Evolutionary conservation across 2,113 vertebrate genomes (phyloP), one percentile per base, ranked within the genome.

Genomic region (Pterocles orientalis): DNA sequence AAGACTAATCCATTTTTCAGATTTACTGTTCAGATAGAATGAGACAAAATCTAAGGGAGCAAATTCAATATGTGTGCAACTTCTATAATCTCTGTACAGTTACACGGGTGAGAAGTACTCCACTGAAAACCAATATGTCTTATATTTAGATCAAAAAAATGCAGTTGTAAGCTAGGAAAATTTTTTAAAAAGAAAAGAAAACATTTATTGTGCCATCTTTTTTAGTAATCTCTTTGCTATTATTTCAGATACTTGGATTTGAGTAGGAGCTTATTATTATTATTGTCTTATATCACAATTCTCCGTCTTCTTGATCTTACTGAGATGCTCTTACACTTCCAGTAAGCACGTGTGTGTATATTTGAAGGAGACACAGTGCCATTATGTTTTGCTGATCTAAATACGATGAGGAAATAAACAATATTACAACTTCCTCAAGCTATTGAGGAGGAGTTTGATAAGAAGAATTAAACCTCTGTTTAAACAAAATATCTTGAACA

Each of bases 1-100:
- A 88, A 93, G 57, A 50, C 18, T 95, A 93, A 94, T 89, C 62
- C 34, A 62, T 95, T 94, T 92, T 94, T 24, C 41, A 94, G 87
- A 93, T 93, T 80, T 76, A 72, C 36, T 79, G 39, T 77, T 87
- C 51, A 73, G 78, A 87, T 95, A 79, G 86, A 95, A 92, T 47
- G 18, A 85, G 82, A 89, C 80, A 95, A 93, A 93, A 96, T 96
- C 47, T 53, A 75, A 87, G 24, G 34, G 54, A 73, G 21, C 34
- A 94, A 86, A 92, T 75, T 83, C 66, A 88, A 62, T 71, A 82
- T 29, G 20, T 60, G 25, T 45, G 36, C n/a, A 95, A 72, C 29
- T 80, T 90, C 29, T 58, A 12, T 60, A 33, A 75, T 88, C 51
- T 83, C 48, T 83, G 43, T 56, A 48, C 12, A 62, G 28, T 75